Evolutionary conservation across 2,888 invertebrate genomes (phyloP), one percentile per base, ranked within the genome.

Genomic region (Drosophila greeni): DNA sequence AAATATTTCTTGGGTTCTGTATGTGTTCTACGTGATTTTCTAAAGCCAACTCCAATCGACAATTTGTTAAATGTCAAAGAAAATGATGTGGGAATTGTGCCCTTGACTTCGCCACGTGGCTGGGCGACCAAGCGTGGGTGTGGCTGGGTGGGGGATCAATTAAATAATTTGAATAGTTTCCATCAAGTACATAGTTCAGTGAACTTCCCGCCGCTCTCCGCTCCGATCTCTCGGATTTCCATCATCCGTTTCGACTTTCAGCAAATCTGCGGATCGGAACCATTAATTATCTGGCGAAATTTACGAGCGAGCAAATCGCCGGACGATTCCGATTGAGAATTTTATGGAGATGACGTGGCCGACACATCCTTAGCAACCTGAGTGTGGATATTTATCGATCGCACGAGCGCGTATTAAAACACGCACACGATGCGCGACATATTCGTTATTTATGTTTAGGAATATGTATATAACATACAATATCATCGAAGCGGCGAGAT

Each of bases 211-310:
- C 14, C 4, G 7, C n/a, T n/a, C n/a, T n/a, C n/a, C n/a, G 20
- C 20, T 47, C 31, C 26, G 34, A 11, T 31, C 23, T 5, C 31
- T n/a, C 45, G 11, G 52, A 45, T 36, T 42, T 37, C 61, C 33
- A 36, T 31, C 47, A 65, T 40, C 18, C 33, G 33, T 16, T 47
- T 20, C 16, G 24, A 29, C 23, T 48, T 49, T 39, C n/a, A 14
- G 34, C 48, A 60, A 48, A 61, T 59, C 51, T 65, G 72, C 76
- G 76, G 58, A 82, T 77, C 76, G 72, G 64, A 72, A 76, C 74
- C 72, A 74, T 66, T 66, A 67, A 67, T 66, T 79, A 78, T 80
- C 76, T 67, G 47, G 61, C 12, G 47, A 66, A 68, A 78, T 79
- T 78, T 80, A 78, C 75, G 73, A 52, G 14, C 61, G 29, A 69